A percentile compares a stretch with the other conserved stretches of the same genome.
Conservation (phyloP, 1,140 invertebrate species). For the Drosophila parvula region DNA sequence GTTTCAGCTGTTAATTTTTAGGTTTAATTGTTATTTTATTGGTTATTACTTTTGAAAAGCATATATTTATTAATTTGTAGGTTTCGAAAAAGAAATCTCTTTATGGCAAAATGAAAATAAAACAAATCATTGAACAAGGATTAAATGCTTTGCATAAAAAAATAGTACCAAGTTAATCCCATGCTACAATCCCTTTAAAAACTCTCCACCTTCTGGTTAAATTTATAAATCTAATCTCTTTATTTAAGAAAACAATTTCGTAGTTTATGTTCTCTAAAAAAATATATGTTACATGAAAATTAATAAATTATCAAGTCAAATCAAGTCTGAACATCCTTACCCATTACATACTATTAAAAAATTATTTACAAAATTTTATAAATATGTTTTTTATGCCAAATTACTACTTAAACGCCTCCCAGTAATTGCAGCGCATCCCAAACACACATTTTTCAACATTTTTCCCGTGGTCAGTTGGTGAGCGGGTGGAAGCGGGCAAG, state of each 20-base stretch:
- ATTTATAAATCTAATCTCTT: not conserved
- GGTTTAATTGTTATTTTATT: not conserved
- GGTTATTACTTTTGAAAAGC: no score
- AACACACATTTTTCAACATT: slow-evolving; percentile 33
- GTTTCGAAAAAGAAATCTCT: not conserved
- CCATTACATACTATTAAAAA: no score
- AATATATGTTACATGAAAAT: not conserved
- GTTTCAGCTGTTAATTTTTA: not conserved
- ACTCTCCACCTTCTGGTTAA: not conserved
- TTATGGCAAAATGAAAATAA: not conserved
- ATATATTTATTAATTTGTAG: not conserved
- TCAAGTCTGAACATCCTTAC: not conserved
- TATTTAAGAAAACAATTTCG: not conserved
- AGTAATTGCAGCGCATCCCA: slow-evolving; percentile 5
- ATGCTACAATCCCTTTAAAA: no score
- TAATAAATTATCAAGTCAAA: not conserved
- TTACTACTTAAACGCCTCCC: not conserved
- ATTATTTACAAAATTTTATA: not conserved
- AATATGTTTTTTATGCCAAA: not conserved
- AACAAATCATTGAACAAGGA: not conserved
- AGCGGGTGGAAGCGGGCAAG: slow-evolving; percentile 24
- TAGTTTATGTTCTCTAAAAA: not conserved
- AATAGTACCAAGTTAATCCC: not conserved
- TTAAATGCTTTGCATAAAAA: not conserved
- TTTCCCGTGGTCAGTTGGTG: slow-evolving; percentile 14